Evolutionary conservation across 1,140 invertebrate genomes (phyloP).

Genomic region (Temnothorax nylanderi): DNA sequence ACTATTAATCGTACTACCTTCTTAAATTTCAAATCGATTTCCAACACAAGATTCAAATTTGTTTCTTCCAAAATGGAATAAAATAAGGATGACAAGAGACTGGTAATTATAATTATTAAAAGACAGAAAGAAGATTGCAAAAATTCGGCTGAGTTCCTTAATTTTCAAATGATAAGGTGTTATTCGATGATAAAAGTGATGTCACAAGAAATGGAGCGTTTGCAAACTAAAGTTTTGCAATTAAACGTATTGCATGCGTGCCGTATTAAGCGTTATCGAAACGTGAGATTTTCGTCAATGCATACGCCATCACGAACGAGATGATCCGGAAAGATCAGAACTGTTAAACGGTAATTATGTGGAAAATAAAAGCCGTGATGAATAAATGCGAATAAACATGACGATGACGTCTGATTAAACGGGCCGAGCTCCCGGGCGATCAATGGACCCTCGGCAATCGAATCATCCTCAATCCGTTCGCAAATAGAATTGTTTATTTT

Average conservation of each 20-base stretch:
- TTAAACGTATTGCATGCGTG: background rate
- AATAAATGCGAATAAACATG: constrained; percentile 37
- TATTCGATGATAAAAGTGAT: background rate
- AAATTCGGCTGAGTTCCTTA: background rate
- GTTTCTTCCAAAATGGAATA: background rate
- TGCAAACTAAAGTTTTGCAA: background rate
- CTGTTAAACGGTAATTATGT: constrained; percentile 51
- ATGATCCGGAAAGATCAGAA: constrained; percentile 43
- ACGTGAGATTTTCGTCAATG: constrained; percentile 9
- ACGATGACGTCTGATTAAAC: constrained; percentile 51
- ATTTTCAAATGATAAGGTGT: background rate
- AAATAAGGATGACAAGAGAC: background rate
- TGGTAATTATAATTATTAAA: background rate
- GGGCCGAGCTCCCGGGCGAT: constrained; percentile 15
- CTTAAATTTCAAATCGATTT: background rate
- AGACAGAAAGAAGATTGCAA: background rate
- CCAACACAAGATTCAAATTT: background rate
- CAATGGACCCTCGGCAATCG: constrained; percentile 42
- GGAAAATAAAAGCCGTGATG: constrained; percentile 33
- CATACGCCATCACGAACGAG: background rate
- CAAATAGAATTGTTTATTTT: constrained; percentile 55
- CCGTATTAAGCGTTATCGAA: background rate
- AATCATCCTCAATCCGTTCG: constrained; percentile 47
- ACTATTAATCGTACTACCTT: background rate
- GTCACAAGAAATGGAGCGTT: background rate